These are phyloP conservation scores for Gari tellinella DNA, from an alignment of 2,888 invertebrate species.

Conservation along the genomic window DNA sequence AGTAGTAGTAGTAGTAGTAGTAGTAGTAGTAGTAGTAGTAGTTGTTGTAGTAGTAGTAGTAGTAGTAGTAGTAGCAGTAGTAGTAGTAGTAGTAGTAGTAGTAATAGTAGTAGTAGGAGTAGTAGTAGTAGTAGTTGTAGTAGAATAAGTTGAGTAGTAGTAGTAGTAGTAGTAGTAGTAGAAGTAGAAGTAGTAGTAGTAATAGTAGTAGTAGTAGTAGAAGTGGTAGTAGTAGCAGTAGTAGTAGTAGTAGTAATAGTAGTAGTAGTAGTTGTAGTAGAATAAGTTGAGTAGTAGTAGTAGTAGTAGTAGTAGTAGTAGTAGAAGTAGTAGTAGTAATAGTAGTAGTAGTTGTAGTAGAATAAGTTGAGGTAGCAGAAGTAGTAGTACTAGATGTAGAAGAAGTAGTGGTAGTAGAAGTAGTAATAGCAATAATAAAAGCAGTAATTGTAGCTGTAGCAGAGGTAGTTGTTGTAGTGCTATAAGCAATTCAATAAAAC, in stretches of 20 bases:
- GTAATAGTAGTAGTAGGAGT: too few relatives aligned
- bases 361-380: background rate
- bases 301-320: background rate
- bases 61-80: background rate
- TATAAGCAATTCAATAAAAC: too few relatives aligned
- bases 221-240: background rate
- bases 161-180: too few relatives aligned
- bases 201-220: background rate
- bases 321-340: background rate
- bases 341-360: too few relatives aligned
- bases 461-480: too few relatives aligned
- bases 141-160: too few relatives aligned
- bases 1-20: background rate
- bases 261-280: constrained; percentile 7
- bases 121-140: too few relatives aligned
- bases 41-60: background rate
- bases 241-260: background rate
- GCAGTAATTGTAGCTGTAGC: too few relatives aligned
- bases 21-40: background rate
- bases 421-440: too few relatives aligned
- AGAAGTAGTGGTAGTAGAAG: too few relatives aligned
- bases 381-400: constrained; percentile 2
- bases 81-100: background rate
- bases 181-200: background rate
- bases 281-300: too few relatives aligned